Evolutionary conservation across 2,797 vertebrate species (phyloP), one percentile per base, ranked within the genome.

Genomic region (Bryconaethiops microstoma): DNA sequence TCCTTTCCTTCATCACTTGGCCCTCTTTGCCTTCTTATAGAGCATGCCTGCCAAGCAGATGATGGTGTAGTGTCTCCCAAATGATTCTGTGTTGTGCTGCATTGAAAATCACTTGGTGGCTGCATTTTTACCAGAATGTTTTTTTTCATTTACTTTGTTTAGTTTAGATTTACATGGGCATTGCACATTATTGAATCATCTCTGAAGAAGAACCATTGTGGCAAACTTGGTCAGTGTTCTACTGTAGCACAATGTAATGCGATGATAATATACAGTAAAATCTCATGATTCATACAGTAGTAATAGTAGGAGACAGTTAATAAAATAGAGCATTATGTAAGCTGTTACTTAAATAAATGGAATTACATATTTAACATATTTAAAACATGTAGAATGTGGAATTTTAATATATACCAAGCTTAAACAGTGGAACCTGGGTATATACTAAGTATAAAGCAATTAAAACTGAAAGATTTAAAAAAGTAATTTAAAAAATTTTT

Each of bases 1-100:
- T 77, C 50, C 76, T 80, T 84, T 60, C 65, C 73, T 60, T 76
- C 80, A 74, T 82, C 81, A 82, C 69, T 77, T 7, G 7, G 67
- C 57, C 64, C 62, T 84, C 64, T 76, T n/a, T 54, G 65, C 65
- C 54, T 75, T 65, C 63, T 82, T 80, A 78, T 67, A 71, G 25
- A 81, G 80, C 68, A 40, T 76, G 60, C 54, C 65, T 59, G 59
- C 84, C 62, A 83, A 77, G 80, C 39, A 73, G 55, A 67, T 74
- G 76, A 74, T 68, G 72, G 76, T 68, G 62, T 69, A 82, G 52
- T 74, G 63, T 52, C 76, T 78, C 63, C 76, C 52, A 60, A 74
- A 74, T 57, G 59, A 60, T 35, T 64, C 25, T 25, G 63, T 55
- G 55, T 62, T 71, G 67, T 81, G n/a, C 35, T 25, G 67, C 65